A percentile compares a stretch with the other conserved stretches of the same genome.
Evolutionary conservation across 2,797 vertebrate genomes (phyloP).

Genomic region (Gambusia yucatana): DNA sequence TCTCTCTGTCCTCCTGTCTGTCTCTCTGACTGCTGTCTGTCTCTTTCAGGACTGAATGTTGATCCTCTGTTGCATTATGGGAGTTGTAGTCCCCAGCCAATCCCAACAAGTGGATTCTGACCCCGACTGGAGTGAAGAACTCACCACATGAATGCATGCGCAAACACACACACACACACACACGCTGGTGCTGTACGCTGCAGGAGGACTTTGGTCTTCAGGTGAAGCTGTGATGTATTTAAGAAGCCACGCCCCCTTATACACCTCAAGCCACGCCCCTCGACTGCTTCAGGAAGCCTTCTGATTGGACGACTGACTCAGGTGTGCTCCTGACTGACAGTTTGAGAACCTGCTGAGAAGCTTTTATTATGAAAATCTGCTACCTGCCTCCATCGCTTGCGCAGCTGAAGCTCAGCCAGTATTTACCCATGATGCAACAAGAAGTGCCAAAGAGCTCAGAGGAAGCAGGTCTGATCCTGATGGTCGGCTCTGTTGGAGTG

Average conservation of each 20-base stretch:
- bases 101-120: neutral
- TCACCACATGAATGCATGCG: neutral
- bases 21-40: slow-evolving; percentile 19
- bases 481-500: neutral
- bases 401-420: slow-evolving; percentile 26
- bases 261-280: neutral
- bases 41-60: slow-evolving; percentile 62
- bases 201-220: neutral
- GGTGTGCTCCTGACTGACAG: slow-evolving; percentile 1
- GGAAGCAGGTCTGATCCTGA: neutral
- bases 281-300: slow-evolving; percentile 2
- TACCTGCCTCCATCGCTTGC: slow-evolving; percentile 23
- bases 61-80: slow-evolving; percentile 38
- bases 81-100: slow-evolving; percentile 28
- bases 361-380: slow-evolving; percentile 14
- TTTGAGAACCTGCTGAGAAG: neutral
- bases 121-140: slow-evolving; percentile 14
- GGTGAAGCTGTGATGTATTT: neutral
- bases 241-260: neutral
- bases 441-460: slow-evolving; percentile 41
- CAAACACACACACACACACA: slow-evolving; percentile 9
- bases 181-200: neutral
- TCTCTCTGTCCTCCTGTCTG: neutral
- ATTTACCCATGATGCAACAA: slow-evolving; percentile 61
- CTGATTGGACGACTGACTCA: slow-evolving; percentile 15